Conservation (phyloP, 1,140 invertebrate genomes). For the Drosophila willistoni region DNA sequence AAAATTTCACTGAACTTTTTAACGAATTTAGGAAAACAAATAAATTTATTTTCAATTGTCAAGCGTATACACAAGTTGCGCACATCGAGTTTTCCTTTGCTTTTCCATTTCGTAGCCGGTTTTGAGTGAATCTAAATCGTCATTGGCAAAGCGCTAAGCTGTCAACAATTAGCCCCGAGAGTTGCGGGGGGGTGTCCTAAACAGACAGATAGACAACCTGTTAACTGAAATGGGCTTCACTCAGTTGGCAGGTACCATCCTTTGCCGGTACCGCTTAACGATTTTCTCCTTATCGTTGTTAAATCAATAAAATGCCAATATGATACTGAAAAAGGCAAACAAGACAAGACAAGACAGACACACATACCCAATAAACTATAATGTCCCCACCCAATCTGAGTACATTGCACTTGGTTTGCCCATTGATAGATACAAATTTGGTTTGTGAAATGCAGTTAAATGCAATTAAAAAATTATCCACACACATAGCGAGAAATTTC, state of each 20-base stretch:
- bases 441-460: slow-evolving; percentile 24
- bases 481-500: slow-evolving; percentile 32
- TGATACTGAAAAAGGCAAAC: slow-evolving; percentile 42
- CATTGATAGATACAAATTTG: slow-evolving; percentile 22
- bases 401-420: slow-evolving; percentile 5
- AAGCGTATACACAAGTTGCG: background rate
- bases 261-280: slow-evolving; percentile 47
- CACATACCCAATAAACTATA: slow-evolving; percentile 5
- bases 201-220: slow-evolving; percentile 30
- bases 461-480: slow-evolving; percentile 10
- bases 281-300: slow-evolving; percentile 45
- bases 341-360: slow-evolving; percentile 24
- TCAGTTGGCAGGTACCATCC: background rate
- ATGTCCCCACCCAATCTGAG: slow-evolving; percentile 8
- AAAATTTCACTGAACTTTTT: too few species aligned
- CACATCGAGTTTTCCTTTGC: background rate
- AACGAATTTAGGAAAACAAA: too few species aligned
- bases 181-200: background rate
- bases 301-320: slow-evolving; percentile 53
- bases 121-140: background rate
- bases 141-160: background rate
- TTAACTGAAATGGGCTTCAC: slow-evolving; percentile 2
- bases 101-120: background rate
- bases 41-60: background rate
- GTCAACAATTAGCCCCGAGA: background rate